Conservation (phyloP, 2,113 vertebrate species). For the Bagarius yarrelli region DNA sequence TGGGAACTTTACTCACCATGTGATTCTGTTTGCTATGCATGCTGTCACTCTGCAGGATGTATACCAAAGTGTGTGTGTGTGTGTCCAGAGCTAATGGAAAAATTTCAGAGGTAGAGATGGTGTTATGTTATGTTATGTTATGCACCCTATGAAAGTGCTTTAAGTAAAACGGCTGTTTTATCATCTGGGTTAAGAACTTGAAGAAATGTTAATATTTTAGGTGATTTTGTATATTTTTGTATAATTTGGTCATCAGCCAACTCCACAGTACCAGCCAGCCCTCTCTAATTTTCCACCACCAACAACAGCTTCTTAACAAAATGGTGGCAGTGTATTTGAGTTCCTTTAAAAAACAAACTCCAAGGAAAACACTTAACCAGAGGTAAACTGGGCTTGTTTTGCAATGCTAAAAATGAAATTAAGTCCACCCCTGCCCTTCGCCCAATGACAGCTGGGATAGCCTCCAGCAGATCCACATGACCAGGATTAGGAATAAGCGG, state of each 20-base stretch:
- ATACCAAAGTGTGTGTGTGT: constrained; percentile 30
- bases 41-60: neutral
- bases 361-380: neutral
- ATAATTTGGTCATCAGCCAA: neutral
- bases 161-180: neutral
- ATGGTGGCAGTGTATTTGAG: too few relatives aligned
- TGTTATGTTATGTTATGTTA: neutral
- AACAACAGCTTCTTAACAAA: neutral
- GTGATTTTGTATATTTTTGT: too few relatives aligned
- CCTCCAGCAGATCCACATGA: too few relatives aligned
- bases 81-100: neutral
- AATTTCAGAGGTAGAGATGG: neutral
- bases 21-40: constrained; percentile 21
- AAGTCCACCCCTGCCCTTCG: too few relatives aligned
- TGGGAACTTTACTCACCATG: constrained; percentile 33
- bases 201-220: neutral
- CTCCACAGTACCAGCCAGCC: neutral
- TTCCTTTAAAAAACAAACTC: too few relatives aligned
- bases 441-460: too few relatives aligned
- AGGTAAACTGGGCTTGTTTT: too few relatives aligned
- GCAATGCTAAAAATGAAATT: too few relatives aligned
- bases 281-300: neutral
- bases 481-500: too few relatives aligned
- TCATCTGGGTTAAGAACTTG: neutral
- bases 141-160: neutral